Base-by-base conservation (phyloP, 1,140 invertebrate species). In the Triops longicaudatus region DNA sequence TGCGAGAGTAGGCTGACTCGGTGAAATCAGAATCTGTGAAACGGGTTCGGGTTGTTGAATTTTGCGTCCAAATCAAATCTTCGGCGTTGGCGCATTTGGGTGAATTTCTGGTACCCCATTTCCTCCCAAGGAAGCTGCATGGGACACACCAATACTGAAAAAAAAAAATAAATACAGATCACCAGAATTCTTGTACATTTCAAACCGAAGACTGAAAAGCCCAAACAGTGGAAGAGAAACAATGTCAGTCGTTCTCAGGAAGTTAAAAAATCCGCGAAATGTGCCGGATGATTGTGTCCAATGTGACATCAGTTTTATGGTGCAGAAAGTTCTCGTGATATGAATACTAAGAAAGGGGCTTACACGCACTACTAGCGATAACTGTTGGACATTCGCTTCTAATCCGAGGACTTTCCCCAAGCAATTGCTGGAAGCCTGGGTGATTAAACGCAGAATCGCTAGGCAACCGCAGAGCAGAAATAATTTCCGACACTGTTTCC, bases 311-410 rank as follows among this genome's bases (percentile, higher is more conserved):
- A 73, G n/a, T n/a, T 73, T 22, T 27, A 73, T 14, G 11, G 72
- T 27, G 0, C 22, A n/a, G 11, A 10, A 11, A 73, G 22, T 73
- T 73, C 72, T 14, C 28, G 26, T 73, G 14, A 12, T 14, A 2
- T 11, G 11, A 11, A 73, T 26, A 9, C 14, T 14, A 11, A 73
- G 22, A 22, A 12, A 27, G 22, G n/a, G n/a, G 28, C 87, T 86
- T 87, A 94, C 93, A 93, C 88, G 94, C 92, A 86, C 93, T 93
- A 84, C 91, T 94, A 84, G 95, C 93, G 83, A 92, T 6, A 83
- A 81, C 31, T 81, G 81, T n/a, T 88, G 86, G 1, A 92, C 81
- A 28, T 86, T 85, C 17, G 11, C 43, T 17, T 91, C 81, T 14
- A 93, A 80, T 0, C 85, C 81, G 11, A 17, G 11, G 11, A 2